Base-by-base conservation (phyloP, 2,113 vertebrate genomes). In the Melanerpes aurifrons region DNA sequence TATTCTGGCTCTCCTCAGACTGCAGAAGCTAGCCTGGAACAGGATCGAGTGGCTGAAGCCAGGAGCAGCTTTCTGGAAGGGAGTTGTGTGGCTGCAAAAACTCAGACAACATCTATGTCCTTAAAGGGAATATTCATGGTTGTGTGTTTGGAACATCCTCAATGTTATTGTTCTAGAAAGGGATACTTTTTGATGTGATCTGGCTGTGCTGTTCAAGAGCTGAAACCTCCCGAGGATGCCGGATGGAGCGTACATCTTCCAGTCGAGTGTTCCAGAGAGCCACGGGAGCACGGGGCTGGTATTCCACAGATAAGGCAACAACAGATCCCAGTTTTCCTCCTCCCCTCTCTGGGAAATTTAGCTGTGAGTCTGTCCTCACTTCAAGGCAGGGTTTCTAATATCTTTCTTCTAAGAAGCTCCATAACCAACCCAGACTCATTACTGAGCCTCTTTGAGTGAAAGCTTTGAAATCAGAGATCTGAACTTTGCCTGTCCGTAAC, bases 391-490 rank as follows among this genome's bases (percentile, higher is more conserved):
- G 50, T 50, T 77, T 95, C 54, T 73, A 85, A 57, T 26, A 58
- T 64, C 25, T 74, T 67, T 47, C 57, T 71, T 86, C 31, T 54
- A 78, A 25, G 50, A 31, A 29, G 48, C 61, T 70, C 64, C 64
- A 20, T 58, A 93, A 72, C n/a, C 35, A 86, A 18, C 9, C 7
- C 26, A 68, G 50, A 25, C 48, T 92, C 15, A 26, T 75, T 83
- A 90, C 14, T 20, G 32, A 22, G 6, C 47, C 31, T 69, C 57
- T 77, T 85, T 87, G 54, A 86, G 16, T 3, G 14, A 87, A 83
- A 11, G 53, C 82, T 94, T 69, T 93, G 92, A 85, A 93, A 83
- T 77, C 29, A 90, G 58, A 81, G 66, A 86, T 15, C 35, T 58
- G 58, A 88, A 82, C 76, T 75, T 62, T 78, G 69, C 62, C 62